Conservation (phyloP, 2,113 vertebrate genomes). For the Heterocephalus glaber region DNA sequence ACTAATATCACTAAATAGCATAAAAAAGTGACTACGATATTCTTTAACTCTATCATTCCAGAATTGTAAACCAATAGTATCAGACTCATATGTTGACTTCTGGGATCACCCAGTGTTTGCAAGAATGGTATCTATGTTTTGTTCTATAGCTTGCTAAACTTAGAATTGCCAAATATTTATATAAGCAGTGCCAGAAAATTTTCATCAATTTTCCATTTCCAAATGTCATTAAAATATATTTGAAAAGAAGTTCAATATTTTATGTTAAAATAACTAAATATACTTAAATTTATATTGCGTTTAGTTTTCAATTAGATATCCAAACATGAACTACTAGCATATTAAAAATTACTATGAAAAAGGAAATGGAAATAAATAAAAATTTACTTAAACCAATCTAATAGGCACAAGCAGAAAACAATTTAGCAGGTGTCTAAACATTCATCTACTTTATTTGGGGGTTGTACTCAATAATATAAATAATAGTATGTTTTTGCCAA, state of each 20-base stretch:
- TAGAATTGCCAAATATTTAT: not conserved
- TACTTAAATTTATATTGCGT: not conserved
- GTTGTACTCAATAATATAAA: not conserved
- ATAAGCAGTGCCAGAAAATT: not conserved
- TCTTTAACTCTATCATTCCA: not conserved
- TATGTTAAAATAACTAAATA: not conserved
- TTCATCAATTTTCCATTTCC: not conserved
- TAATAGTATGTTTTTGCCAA: not conserved
- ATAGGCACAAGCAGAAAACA: not conserved
- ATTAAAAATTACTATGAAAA: not conserved
- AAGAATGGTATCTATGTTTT: not conserved
- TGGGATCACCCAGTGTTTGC: not conserved
- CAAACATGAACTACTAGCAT: not conserved
- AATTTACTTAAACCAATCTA: not conserved
- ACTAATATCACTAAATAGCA: not conserved
- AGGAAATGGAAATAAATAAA: not conserved
- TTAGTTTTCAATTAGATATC: not conserved
- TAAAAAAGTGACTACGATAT: not conserved
- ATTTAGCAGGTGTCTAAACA: not conserved
- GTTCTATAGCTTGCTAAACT: not conserved
- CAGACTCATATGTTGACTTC: not conserved
- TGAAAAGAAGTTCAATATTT: not conserved
- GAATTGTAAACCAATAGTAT: not conserved
- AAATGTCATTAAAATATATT: not conserved
- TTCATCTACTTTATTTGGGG: not conserved